Conservation (phyloP, 2,797 vertebrate species). For the Arctocebus calabarensis region DNA sequence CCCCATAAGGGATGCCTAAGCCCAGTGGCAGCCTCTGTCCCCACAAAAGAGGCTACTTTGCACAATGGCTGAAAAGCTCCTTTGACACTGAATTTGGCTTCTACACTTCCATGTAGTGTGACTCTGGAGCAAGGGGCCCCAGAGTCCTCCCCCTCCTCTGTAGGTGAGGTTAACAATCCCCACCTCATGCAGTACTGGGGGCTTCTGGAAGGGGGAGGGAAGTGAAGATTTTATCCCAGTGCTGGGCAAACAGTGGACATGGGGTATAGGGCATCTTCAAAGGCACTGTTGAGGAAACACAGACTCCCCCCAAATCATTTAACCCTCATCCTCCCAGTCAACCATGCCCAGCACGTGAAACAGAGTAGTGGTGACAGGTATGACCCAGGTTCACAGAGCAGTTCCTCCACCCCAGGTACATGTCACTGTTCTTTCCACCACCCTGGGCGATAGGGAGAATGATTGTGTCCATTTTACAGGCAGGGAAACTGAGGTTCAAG, state of each 20-base stretch:
- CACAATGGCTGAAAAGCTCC: fast-evolving
- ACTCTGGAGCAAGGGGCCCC: background rate
- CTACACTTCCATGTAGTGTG: fast-evolving
- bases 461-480: background rate
- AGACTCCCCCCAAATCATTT: fast-evolving
- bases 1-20: background rate
- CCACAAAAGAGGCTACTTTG: background rate
- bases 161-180: background rate
- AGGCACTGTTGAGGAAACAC: fast-evolving
- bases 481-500: conserved; percentile 5
- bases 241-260: background rate
- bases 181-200: background rate
- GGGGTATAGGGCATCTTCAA: background rate
- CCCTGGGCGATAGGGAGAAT: background rate
- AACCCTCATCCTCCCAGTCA: background rate
- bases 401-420: background rate
- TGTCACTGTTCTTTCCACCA: background rate
- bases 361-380: background rate
- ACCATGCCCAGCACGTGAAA: fast-evolving
- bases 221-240: background rate
- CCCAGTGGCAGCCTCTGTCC: background rate
- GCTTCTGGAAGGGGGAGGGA: background rate
- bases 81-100: background rate
- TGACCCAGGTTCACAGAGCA: background rate
- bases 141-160: background rate